Evolutionary conservation across 1,140 invertebrate species (phyloP).

Genomic region (Drosophila truncata): DNA sequence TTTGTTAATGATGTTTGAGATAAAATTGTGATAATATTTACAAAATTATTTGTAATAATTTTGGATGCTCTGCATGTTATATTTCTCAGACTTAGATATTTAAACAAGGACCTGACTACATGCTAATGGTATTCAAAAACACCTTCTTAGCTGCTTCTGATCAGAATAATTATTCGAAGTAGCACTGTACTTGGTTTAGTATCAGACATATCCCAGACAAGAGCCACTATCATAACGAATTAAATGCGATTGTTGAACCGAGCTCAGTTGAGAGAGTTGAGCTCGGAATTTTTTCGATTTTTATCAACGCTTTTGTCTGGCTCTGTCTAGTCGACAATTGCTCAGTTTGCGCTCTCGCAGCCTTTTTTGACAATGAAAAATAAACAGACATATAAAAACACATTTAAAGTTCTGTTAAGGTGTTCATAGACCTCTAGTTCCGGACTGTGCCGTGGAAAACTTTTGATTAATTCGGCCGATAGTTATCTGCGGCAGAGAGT

Average conservation of each 20-base stretch:
- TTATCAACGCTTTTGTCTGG: conserved; percentile 53
- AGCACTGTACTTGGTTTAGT: conserved; percentile 5
- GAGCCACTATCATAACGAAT: conserved; percentile 36
- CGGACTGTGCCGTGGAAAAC: conserved; percentile 43
- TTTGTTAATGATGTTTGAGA: no score
- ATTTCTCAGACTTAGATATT: background rate
- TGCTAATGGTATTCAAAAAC: background rate
- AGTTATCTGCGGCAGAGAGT: conserved; percentile 5
- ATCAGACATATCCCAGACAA: conserved; percentile 44
- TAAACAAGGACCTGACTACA: background rate
- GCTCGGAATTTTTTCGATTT: conserved; percentile 43
- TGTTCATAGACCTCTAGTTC: conserved; percentile 52
- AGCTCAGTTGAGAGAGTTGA: conserved; percentile 36
- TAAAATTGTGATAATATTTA: no score
- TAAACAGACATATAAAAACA: conserved; percentile 14
- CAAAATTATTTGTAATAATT: background rate
- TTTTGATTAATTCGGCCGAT: conserved; percentile 37
- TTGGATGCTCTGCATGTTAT: no score
- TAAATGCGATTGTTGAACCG: conserved; percentile 35
- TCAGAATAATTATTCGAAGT: background rate
- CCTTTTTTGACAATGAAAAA: conserved; percentile 24
- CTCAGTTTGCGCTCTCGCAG: conserved; percentile 13
- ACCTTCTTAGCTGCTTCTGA: background rate
- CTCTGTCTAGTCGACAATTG: conserved; percentile 40
- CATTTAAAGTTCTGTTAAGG: conserved; percentile 31